Evolutionary conservation across 1,140 invertebrate genomes (phyloP).

Genomic region (Dendrolimus punctatus): DNA sequence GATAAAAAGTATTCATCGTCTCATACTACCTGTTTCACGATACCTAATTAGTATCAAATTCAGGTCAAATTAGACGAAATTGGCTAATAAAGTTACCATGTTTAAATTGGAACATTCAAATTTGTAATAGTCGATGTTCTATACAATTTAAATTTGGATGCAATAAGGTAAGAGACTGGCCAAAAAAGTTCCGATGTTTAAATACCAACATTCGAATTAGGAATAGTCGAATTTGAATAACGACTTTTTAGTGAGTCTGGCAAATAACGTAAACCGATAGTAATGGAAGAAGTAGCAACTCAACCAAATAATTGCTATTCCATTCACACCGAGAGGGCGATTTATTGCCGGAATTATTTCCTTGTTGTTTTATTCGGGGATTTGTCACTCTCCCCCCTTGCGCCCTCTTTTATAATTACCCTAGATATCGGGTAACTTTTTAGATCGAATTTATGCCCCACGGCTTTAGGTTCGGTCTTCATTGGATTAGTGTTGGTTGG

Average conservation of each 20-base stretch:
- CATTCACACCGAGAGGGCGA: constrained; percentile 67
- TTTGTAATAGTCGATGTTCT: neutral
- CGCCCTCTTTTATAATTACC: constrained; percentile 64
- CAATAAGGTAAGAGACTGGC: too few species aligned
- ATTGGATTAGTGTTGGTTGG: constrained; percentile 37
- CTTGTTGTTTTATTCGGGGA: constrained; percentile 72
- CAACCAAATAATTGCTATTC: constrained; percentile 72
- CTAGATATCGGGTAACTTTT: constrained; percentile 64
- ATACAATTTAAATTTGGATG: too few species aligned
- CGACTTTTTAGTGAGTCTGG: constrained; percentile 6
- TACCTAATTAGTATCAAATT: too few species aligned
- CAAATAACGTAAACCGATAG: constrained; percentile 17
- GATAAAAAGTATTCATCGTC: too few species aligned
- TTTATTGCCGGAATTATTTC: constrained; percentile 71
- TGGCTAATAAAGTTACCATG: too few species aligned
- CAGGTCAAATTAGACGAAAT: too few species aligned
- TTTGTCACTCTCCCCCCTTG: constrained; percentile 54
- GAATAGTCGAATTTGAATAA: neutral
- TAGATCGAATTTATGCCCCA: constrained; percentile 54
- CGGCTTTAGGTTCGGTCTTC: constrained; percentile 26
- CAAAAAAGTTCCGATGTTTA: too few species aligned
- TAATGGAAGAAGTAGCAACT: constrained; percentile 39
- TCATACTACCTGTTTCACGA: too few species aligned
- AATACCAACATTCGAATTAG: neutral
- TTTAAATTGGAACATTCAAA: neutral